Percentiles rank a stretch among this genome's conserved stretches.
Evolutionary conservation across 2,797 vertebrate genomes (phyloP).

Genomic region (Channallabes apus): DNA sequence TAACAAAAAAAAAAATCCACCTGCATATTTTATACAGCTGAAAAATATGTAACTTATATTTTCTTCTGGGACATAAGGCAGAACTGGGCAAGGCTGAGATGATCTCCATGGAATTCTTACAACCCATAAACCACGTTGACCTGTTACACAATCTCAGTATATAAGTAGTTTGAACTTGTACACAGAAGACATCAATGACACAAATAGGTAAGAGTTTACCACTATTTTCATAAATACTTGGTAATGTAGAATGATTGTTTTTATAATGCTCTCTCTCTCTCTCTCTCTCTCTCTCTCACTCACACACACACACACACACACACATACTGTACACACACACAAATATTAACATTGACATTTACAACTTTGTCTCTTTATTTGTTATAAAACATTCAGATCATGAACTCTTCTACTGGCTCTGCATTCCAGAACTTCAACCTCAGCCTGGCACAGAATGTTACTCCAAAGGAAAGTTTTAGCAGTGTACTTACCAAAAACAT

Average conservation of each 20-base stretch:
- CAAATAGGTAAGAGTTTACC: conserved; percentile 28
- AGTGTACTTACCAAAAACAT: conserved; percentile 73
- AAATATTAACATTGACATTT: background rate
- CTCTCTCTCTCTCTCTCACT: background rate
- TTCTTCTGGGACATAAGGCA: background rate
- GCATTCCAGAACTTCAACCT: conserved; percentile 59
- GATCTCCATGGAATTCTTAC: background rate
- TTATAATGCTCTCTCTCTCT: too few species aligned
- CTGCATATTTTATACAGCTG: too few species aligned
- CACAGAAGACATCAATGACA: background rate
- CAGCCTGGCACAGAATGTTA: conserved; percentile 42
- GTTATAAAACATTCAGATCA: conserved; percentile 39
- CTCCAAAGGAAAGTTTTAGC: conserved; percentile 68
- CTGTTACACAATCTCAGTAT: conserved; percentile 18
- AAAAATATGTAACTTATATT: too few species aligned
- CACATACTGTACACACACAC: background rate
- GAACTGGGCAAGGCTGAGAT: conserved; percentile 1
- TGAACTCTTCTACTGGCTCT: conserved; percentile 59
- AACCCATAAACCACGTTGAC: conserved; percentile 31
- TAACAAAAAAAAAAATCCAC: too few species aligned
- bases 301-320: background rate
- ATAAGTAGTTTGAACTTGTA: conserved; percentile 22
- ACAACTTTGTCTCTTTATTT: background rate
- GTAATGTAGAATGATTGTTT: background rate
- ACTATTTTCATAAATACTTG: background rate